Evolutionary conservation across 2,113 vertebrate species (phyloP).

Genomic region (Siniperca knerii): DNA sequence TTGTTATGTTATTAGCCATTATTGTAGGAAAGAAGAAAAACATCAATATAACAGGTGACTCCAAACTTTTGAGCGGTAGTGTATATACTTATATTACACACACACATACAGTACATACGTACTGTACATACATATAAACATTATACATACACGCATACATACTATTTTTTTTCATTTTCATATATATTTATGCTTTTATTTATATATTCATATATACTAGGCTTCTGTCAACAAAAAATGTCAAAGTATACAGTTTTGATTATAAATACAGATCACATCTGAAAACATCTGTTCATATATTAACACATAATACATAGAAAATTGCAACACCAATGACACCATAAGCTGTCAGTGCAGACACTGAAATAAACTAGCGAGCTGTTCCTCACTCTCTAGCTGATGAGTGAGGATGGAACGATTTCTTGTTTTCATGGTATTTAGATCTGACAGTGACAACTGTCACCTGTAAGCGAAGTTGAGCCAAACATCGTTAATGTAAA

Average conservation of each 20-base stretch:
- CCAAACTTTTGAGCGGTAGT: too few species aligned
- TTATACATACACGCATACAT: neutral
- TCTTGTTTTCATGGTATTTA: too few species aligned
- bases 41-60: too few species aligned
- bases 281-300: neutral
- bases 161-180: too few species aligned
- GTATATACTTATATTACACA: too few species aligned
- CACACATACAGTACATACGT: too few species aligned
- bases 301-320: neutral
- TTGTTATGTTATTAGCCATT: too few species aligned
- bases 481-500: neutral
- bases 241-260: neutral
- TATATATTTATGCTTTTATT: too few species aligned
- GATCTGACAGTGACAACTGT: neutral
- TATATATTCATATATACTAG: neutral
- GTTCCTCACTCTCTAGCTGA: neutral
- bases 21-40: too few species aligned
- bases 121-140: too few species aligned
- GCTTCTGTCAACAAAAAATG: neutral
- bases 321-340: too few species aligned
- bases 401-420: neutral
- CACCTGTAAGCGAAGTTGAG: neutral
- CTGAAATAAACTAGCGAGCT: neutral
- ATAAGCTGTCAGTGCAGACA: neutral
- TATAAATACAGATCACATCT: neutral